phyloP scores from a whole-genome alignment of 2,888 invertebrate genomes.

The Eupithecia subfuscata region DNA sequence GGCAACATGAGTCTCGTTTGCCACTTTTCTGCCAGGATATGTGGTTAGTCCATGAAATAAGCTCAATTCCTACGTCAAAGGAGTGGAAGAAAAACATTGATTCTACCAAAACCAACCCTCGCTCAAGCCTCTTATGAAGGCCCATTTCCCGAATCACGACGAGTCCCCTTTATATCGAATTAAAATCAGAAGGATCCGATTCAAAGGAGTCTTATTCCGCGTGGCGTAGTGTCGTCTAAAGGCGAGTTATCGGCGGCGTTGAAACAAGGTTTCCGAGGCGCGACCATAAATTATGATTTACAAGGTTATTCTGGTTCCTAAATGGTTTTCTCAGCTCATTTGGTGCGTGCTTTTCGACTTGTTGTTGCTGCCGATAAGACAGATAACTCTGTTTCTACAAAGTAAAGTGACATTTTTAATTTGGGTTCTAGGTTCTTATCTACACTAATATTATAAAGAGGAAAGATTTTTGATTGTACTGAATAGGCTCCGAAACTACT shows the following conservation, averaged over 20 bases:
- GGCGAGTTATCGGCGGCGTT: slow-evolving; percentile 30
- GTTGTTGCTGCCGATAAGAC: not conserved
- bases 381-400: not conserved
- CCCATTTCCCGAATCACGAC: slow-evolving; percentile 29
- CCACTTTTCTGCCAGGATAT: not conserved
- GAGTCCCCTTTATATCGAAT: slow-evolving; percentile 38
- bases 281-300: slow-evolving; percentile 18
- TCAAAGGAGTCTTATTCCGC: slow-evolving; percentile 39
- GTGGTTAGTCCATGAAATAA: not conserved
- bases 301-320: slow-evolving; percentile 7
- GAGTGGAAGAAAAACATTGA: slow-evolving; percentile 19
- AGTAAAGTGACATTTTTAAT: not conserved
- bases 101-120: slow-evolving; percentile 28
- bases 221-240: slow-evolving; percentile 30
- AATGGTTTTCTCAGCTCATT: slow-evolving; percentile 13
- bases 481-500: no score
- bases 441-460: no score
- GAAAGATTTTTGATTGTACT: no score
- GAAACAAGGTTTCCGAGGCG: slow-evolving; percentile 17
- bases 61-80: slow-evolving; percentile 12
- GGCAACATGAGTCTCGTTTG: no score
- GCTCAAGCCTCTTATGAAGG: slow-evolving; percentile 24
- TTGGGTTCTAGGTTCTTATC: not conserved
- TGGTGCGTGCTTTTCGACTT: slow-evolving; percentile 7
- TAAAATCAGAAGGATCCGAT: slow-evolving; percentile 36